Base-by-base conservation (phyloP, 2,888 invertebrate species). In the Aporophyla nigra region DNA sequence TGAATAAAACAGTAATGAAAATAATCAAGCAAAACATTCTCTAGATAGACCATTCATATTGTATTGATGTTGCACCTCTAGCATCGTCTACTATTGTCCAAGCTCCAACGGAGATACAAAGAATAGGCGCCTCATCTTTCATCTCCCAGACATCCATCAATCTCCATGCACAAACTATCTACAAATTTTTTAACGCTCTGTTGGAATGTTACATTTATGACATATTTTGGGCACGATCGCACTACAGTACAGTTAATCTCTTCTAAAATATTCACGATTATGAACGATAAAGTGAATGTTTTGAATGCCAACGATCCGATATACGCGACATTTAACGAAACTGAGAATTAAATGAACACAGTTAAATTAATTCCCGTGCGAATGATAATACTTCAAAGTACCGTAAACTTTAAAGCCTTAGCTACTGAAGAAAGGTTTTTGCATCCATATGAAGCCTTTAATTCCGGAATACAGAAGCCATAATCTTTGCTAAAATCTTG, bases 391-490 rank as follows among this genome's bases (percentile, higher is more conserved):
- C 24, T 40, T 63, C 4, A 16, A 71, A 56, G 58, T 58, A 59
- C 53, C 67, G 62, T 62, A 56, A 58, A 33, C 24, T 49, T n/a
- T 74, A 40, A 71, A 56, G 49, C 43, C 14, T 66, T 21, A n/a
- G n/a, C 24, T 69, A 62, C 27, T 10, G 54, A 46, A 51, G 33
- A 71, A 61, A 74, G 7, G 5, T 12, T 78, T 76, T 63, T 78
- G 14, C 27, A 14, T 33, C 12, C 5, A 54, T 24, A 27, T 16
- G 80, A 83, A 82, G 67, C 70, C 80, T 74, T 73, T 46, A 67
- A 74, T 59, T 75, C 86, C 88, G 86, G 82, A 79, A 59, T 58
- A 59, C 33, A 62, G 88, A 87, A 86, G 76, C 87, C 87, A 70
- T 72, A 74, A 62, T 14, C 62, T 71, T 71, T 61, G 73, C 59